These are phyloP conservation scores for Ianthella basta DNA, from an alignment of 37 sponge, comb jelly and placozoan species.

Conservation along the genomic window DNA sequence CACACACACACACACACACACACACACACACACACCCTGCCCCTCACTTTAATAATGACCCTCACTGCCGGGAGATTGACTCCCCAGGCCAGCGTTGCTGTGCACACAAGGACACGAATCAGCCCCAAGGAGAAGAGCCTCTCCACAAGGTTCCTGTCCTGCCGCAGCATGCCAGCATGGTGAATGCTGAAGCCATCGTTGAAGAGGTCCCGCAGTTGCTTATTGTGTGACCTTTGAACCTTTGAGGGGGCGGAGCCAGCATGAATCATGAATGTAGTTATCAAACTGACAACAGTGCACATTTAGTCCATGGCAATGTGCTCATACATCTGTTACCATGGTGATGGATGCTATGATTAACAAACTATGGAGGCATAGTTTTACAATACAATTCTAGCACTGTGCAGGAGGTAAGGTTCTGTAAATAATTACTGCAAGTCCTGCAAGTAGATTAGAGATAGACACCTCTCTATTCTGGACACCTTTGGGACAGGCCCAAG, in stretches of 20 bases:
- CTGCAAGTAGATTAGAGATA: too few relatives aligned
- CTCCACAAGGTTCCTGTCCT: slow-evolving; percentile 94
- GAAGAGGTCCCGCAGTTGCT: slow-evolving; percentile 86
- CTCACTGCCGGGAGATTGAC: slow-evolving; percentile 97
- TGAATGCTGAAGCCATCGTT: slow-evolving; percentile 92
- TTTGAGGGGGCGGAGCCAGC: slow-evolving; percentile 29
- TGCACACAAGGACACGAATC: slow-evolving; percentile 92
- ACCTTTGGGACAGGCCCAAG: too few relatives aligned
- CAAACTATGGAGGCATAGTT: too few relatives aligned
- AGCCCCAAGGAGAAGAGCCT: slow-evolving; percentile 84
- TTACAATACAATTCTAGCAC: too few relatives aligned
- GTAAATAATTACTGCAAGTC: too few relatives aligned
- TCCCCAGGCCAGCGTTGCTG: slow-evolving; percentile 99
- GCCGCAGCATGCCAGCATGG: slow-evolving; percentile 96
- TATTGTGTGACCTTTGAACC: slow-evolving; percentile 82
- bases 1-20: too few relatives aligned
- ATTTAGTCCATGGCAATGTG: too few relatives aligned
- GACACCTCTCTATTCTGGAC: too few relatives aligned
- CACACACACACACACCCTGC: background rate
- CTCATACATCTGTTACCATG: too few relatives aligned
- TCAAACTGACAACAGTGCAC: background rate
- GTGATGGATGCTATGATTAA: too few relatives aligned
- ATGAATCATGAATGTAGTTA: background rate
- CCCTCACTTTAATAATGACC: slow-evolving; percentile 93
- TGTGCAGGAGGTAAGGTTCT: too few relatives aligned